phyloP scores from a whole-genome alignment of 2,888 invertebrate species.

The Sturmia bella region DNA sequence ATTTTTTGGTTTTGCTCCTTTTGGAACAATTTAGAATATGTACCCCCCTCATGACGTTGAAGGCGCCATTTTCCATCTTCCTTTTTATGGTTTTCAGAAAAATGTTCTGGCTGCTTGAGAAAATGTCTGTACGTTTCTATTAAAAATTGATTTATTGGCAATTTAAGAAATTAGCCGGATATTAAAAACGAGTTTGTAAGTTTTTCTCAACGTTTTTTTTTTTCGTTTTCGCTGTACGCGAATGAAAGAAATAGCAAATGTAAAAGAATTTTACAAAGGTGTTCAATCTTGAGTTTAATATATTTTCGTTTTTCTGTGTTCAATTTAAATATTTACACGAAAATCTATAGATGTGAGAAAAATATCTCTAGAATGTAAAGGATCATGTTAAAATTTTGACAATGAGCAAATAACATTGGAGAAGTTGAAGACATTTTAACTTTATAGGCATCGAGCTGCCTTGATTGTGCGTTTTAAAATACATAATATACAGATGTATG shows the following conservation, averaged over 20 bases:
- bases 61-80: background rate
- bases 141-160: slow-evolving; percentile 68
- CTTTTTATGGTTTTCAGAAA: slow-evolving; percentile 3
- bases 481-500: no score
- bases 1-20: background rate
- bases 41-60: background rate
- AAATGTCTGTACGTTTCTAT: slow-evolving; percentile 49
- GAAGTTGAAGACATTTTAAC: no score
- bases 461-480: no score
- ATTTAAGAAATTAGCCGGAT: slow-evolving; percentile 70
- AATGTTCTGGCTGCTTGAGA: slow-evolving; percentile 17
- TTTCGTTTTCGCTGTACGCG: background rate
- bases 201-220: slow-evolving; percentile 3
- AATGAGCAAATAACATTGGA: no score
- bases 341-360: no score
- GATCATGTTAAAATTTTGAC: no score
- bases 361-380: no score
- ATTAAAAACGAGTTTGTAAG: slow-evolving; percentile 59
- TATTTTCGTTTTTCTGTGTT: no score
- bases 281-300: no score
- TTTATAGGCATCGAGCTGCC: no score
- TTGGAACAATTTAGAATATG: background rate
- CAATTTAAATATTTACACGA: no score
- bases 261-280: background rate
- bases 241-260: slow-evolving; percentile 38